A percentile compares a stretch with the other conserved stretches of the same genome.
Evolutionary conservation across 2,113 vertebrate species (phyloP).

Genomic region (Alligator sinensis): DNA sequence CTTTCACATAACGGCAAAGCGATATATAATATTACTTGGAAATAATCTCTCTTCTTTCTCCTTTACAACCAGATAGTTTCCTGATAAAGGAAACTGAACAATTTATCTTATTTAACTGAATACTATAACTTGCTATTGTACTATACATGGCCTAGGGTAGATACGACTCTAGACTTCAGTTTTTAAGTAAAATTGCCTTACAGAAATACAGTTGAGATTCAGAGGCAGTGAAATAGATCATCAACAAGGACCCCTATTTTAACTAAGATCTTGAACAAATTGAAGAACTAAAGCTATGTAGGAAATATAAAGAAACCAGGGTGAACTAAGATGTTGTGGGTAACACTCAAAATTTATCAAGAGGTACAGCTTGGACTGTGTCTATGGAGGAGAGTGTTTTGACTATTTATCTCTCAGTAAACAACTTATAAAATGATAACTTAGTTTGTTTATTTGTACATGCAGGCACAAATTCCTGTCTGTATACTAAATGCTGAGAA

Average conservation of each 20-base stretch:
- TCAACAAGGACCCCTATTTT: neutral
- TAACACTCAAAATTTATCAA: neutral
- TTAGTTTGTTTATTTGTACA: neutral
- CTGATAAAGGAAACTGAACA: neutral
- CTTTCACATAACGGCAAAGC: neutral
- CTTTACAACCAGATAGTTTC: neutral
- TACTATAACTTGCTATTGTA: neutral
- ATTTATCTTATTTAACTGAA: neutral
- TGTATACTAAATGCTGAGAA: neutral
- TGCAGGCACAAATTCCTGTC: neutral
- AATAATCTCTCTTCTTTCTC: neutral
- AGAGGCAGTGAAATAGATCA: neutral
- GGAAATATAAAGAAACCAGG: neutral
- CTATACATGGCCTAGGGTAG: neutral
- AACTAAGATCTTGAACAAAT: neutral
- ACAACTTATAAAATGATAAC: neutral
- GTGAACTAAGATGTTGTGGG: neutral
- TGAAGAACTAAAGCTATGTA: neutral
- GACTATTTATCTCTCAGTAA: neutral
- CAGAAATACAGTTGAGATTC: neutral
- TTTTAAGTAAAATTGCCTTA: neutral
- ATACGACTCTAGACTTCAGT: neutral
- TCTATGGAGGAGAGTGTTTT: neutral
- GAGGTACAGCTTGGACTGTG: slow-evolving; percentile 14
- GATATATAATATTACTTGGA: neutral